Evolutionary conservation across 2,797 vertebrate genomes (phyloP).

Genomic region (Anguilla megastoma): DNA sequence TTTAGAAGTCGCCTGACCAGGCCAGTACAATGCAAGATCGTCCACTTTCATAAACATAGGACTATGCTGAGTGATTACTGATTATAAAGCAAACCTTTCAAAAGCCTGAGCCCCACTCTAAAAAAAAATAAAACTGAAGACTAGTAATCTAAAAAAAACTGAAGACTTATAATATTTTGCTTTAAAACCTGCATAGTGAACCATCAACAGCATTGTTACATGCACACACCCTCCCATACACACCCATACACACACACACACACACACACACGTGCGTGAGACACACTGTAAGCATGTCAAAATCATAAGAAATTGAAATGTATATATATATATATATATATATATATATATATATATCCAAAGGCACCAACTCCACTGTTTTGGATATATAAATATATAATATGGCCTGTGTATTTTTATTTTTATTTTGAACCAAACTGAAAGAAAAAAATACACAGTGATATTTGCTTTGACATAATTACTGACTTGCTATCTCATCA

Average conservation of each 20-base stretch:
- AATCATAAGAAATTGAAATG: slow-evolving; percentile 39
- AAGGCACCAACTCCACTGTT: slow-evolving; percentile 37
- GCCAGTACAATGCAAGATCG: slow-evolving; percentile 23
- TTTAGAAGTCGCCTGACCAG: slow-evolving; percentile 1
- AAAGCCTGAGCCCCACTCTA: slow-evolving; percentile 19
- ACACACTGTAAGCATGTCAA: slow-evolving; percentile 41
- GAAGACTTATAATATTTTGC: slow-evolving; percentile 35
- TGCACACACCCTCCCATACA: slow-evolving; percentile 39
- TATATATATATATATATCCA: slow-evolving; percentile 9
- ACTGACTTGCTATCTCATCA: slow-evolving; percentile 66
- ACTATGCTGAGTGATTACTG: slow-evolving; percentile 9
- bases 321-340: slow-evolving; percentile 27
- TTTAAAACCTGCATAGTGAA: slow-evolving; percentile 56
- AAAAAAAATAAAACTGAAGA: slow-evolving; percentile 21
- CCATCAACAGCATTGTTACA: slow-evolving; percentile 47
- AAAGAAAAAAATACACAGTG: slow-evolving; percentile 72
- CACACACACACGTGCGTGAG: slow-evolving; percentile 28
- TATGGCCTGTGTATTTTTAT: slow-evolving; percentile 44
- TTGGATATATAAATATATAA: slow-evolving; percentile 41
- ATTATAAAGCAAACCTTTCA: not conserved
- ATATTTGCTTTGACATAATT: slow-evolving; percentile 63
- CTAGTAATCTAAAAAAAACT: not conserved
- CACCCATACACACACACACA: slow-evolving; percentile 35
- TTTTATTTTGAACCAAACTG: slow-evolving; percentile 68
- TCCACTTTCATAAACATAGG: slow-evolving; percentile 19